Evolutionary conservation across 2,797 vertebrate genomes (phyloP), one percentile per base, ranked within the genome.

Genomic region (Phylloscopus collybita): DNA sequence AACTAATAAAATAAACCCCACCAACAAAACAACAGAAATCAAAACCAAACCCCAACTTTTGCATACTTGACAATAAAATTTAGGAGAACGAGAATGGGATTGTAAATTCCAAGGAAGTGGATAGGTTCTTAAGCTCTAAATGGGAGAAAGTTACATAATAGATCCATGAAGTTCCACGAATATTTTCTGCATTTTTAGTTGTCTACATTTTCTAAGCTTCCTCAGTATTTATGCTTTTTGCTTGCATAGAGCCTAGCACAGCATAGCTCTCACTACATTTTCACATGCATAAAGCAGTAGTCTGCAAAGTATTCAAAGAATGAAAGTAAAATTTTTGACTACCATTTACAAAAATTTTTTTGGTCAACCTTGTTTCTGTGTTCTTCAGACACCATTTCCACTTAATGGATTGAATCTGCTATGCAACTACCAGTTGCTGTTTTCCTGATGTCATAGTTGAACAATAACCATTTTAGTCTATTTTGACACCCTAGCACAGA

Each of bases 1-100:
- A 59, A 60, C 29, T 45, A 59, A 36, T 51, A 5, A 3, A 7
- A 36, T 54, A n/a, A 5, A 7, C 0, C 1, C 8, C 3, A 8
- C 9, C 15, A 38, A 53, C 5, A 62, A 67, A 67, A 38, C 4
- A 47, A 45, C 5, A 44, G 50, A 64, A 66, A 32, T 7, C 10
- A 29, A 69, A n/a, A 7, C 6, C 27, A 44, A 8, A 36, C 3
- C 4, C 2, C 4, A 81, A 9, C 0, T 4, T 4, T 26, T 38
- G 11, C 14, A 74, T 67, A 18, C 3, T 5, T 36, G 16, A 32
- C 6, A 72, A 57, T 34, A 79, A 78, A 49, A 45, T 53, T 30
- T 44, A 66, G 6, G 21, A 71, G 62, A 81, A 80, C 65, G 13
- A 86, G 27, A 86, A 57, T 25, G 1, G 4, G 11, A 34, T 26